Conservation (phyloP, 2,888 invertebrate species). For the Conus canariensis region DNA sequence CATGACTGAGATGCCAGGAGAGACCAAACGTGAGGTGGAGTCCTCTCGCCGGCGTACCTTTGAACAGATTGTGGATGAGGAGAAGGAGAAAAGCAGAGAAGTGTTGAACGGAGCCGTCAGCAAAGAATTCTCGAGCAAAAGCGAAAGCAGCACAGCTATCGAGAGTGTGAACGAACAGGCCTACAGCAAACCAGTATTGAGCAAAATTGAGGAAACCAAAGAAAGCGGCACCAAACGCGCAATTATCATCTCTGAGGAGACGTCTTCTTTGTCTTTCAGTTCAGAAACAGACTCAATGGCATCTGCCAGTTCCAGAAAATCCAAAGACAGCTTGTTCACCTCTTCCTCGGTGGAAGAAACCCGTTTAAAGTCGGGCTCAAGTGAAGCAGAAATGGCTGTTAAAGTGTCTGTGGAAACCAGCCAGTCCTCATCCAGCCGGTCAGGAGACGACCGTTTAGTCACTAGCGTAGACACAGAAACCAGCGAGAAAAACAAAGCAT, state of each 20-base stretch:
- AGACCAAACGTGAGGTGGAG: neutral
- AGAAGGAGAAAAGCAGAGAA: slow-evolving; percentile 34
- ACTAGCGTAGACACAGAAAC: slow-evolving; percentile 16
- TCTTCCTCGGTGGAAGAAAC: slow-evolving; percentile 19
- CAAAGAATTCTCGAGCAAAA: slow-evolving; percentile 24
- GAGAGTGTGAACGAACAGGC: slow-evolving; percentile 2
- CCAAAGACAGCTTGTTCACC: neutral
- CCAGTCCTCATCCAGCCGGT: slow-evolving; percentile 5
- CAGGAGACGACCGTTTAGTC: neutral
- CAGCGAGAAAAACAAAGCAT: neutral
- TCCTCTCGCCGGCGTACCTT: slow-evolving; percentile 33
- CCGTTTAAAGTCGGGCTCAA: slow-evolving; percentile 7
- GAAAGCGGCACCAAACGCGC: neutral
- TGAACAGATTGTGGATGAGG: slow-evolving; percentile 42
- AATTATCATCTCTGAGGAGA: neutral
- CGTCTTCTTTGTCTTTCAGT: neutral
- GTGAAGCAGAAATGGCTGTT: slow-evolving; percentile 1
- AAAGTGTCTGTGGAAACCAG: slow-evolving; percentile 38
- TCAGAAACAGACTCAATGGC: slow-evolving; percentile 1
- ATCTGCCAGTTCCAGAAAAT: neutral
- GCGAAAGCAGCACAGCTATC: neutral
- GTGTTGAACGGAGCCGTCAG: neutral
- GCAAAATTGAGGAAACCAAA: slow-evolving; percentile 2
- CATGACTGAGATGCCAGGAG: neutral
- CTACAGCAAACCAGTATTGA: neutral